phyloP scores from a whole-genome alignment of 2,113 vertebrate genomes.

The Gadus macrocephalus region DNA sequence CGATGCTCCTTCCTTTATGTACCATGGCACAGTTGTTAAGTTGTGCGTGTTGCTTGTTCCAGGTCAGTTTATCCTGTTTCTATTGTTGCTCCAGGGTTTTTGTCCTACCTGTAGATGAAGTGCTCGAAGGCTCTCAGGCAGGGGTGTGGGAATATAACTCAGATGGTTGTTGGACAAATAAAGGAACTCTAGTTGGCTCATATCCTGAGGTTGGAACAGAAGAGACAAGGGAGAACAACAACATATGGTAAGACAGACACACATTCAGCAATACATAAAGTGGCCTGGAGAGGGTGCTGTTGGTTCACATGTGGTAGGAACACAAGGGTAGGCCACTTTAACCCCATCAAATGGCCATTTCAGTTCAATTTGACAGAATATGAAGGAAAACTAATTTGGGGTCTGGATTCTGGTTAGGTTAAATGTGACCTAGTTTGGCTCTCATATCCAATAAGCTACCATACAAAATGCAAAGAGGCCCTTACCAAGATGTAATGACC shows the following conservation, averaged over 20 bases:
- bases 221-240: constrained; percentile 12
- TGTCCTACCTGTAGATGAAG: constrained; percentile 78
- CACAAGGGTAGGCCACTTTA: neutral
- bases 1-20: no score
- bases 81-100: no score
- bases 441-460: no score
- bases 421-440: no score
- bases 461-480: no score
- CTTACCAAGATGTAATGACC: no score
- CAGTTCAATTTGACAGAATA: neutral
- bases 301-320: neutral
- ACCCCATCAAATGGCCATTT: neutral
- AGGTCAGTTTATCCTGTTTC: neutral
- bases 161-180: constrained; percentile 78
- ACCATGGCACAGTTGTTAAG: no score
- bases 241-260: no score
- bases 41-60: no score
- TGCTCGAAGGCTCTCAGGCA: constrained; percentile 72
- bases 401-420: no score
- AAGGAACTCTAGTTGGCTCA: constrained; percentile 77
- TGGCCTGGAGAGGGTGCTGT: neutral
- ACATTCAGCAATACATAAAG: neutral
- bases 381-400: neutral
- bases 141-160: constrained; percentile 67
- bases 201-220: constrained; percentile 54